Evolutionary conservation across 2,888 invertebrate species (phyloP).

Genomic region (Caenorhabditis imperialis): DNA sequence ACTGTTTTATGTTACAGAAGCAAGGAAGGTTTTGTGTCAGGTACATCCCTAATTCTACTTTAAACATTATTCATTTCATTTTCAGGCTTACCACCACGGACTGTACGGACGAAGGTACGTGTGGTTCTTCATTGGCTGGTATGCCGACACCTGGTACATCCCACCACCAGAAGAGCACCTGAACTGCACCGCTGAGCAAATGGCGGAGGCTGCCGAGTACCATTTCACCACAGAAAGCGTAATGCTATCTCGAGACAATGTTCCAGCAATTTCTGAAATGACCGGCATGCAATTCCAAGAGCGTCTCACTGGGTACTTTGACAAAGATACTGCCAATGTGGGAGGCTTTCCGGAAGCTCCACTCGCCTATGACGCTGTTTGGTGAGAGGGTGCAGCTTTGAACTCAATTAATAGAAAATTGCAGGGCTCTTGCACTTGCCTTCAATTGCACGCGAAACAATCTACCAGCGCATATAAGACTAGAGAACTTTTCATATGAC

Average conservation of each 20-base stretch:
- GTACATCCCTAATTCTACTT: constrained; percentile 79
- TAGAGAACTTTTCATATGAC: constrained; percentile 96
- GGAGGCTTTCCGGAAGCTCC: constrained; percentile 90
- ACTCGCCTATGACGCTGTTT: constrained; percentile 97
- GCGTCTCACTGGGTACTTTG: constrained; percentile 88
- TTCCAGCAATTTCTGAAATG: constrained; percentile 85
- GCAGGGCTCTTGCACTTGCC: constrained; percentile 90
- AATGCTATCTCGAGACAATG: constrained; percentile 97
- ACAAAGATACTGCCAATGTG: constrained; percentile 88
- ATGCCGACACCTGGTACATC: constrained; percentile 99
- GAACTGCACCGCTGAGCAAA: constrained; percentile 89
- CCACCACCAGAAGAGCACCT: constrained; percentile 86
- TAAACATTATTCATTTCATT: neutral
- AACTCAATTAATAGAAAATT: constrained; percentile 21
- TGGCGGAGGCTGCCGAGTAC: constrained; percentile 94
- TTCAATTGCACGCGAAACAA: constrained; percentile 96
- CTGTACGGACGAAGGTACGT: constrained; percentile 95
- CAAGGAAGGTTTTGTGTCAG: constrained; percentile 94
- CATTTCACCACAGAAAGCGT: constrained; percentile 98
- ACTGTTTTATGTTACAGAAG: constrained; percentile 97
- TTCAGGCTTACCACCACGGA: constrained; percentile 86
- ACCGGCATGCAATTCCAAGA: constrained; percentile 85
- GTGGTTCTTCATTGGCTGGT: constrained; percentile 99
- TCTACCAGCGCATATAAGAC: constrained; percentile 86
- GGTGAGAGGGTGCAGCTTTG: constrained; percentile 81